A percentile compares a stretch with the other conserved stretches of the same genome.
Conservation (phyloP, 2,113 vertebrate genomes). For the Meles meles region DNA sequence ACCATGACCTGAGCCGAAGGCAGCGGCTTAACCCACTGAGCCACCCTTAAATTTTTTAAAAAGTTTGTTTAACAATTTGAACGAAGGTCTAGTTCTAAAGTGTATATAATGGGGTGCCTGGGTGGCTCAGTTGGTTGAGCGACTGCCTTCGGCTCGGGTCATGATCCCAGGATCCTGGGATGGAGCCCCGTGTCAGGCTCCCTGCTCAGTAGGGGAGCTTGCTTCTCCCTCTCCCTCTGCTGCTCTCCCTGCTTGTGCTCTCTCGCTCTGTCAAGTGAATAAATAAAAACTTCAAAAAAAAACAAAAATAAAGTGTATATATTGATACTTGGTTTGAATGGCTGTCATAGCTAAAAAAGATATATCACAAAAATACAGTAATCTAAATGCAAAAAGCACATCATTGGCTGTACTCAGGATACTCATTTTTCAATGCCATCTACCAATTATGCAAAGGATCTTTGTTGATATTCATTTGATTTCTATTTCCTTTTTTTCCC, state of each 20-base stretch:
- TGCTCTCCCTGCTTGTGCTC: no score
- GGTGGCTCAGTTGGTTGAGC: no score
- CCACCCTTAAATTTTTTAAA: neutral
- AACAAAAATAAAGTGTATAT: neutral
- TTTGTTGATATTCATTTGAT: neutral
- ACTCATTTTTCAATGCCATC: neutral
- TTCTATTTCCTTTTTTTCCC: neutral
- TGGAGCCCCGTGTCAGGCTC: no score
- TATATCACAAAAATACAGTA: neutral
- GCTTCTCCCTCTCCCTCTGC: no score
- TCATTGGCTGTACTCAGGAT: neutral
- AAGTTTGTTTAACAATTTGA: neutral
- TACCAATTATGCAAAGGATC: neutral
- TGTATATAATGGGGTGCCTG: neutral
- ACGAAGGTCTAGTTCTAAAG: conserved; percentile 2
- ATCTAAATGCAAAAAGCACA: neutral
- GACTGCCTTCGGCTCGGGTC: no score
- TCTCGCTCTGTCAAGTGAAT: no score
- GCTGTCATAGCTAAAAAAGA: neutral
- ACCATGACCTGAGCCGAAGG: no score
- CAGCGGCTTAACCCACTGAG: no score
- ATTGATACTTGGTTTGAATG: neutral
- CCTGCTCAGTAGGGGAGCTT: no score
- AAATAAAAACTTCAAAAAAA: no score
- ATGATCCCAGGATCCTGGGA: no score